Conservation (phyloP, 1,140 invertebrate species). For the Copidosoma floridanum region DNA sequence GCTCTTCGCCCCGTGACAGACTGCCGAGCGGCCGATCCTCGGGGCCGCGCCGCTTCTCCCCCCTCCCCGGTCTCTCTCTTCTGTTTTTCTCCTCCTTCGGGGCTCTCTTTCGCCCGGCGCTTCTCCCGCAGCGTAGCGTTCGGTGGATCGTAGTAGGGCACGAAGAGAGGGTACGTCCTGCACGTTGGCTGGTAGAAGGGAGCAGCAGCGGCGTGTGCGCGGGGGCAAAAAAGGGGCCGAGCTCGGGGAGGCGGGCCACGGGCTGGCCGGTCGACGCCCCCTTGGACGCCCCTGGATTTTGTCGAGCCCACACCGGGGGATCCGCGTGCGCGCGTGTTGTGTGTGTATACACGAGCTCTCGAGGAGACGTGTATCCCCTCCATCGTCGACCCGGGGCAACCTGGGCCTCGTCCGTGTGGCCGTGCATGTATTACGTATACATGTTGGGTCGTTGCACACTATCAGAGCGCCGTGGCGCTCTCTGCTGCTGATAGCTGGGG, state of each 20-base stretch:
- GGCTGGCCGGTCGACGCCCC: constrained; percentile 46
- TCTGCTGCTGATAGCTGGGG: constrained; percentile 6
- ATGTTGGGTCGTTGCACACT: not conserved
- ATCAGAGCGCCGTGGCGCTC: not conserved
- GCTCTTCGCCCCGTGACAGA: constrained; percentile 56
- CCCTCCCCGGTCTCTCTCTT: not conserved
- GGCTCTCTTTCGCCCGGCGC: constrained; percentile 3
- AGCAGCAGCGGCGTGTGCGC: not conserved
- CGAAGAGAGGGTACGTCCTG: too few species aligned
- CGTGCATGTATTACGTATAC: too few species aligned
- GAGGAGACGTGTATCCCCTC: too few species aligned
- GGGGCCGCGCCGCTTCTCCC: constrained; percentile 23
- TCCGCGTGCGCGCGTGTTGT: not conserved
- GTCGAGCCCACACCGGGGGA: constrained; percentile 15
- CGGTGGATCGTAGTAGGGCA: constrained; percentile 9
- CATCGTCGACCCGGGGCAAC: not conserved
- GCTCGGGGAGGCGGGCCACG: constrained; percentile 37
- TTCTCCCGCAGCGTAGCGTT: constrained; percentile 36
- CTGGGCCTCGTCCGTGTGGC: too few species aligned
- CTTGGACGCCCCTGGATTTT: constrained; percentile 38
- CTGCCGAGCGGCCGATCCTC: constrained; percentile 47
- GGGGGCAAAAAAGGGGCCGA: constrained; percentile 51
- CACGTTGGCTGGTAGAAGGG: too few species aligned
- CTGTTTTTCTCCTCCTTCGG: too few species aligned
- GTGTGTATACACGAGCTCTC: not conserved